Evolutionary conservation across 1,140 invertebrate genomes (phyloP).

Genomic region (Hyphantria cunea): DNA sequence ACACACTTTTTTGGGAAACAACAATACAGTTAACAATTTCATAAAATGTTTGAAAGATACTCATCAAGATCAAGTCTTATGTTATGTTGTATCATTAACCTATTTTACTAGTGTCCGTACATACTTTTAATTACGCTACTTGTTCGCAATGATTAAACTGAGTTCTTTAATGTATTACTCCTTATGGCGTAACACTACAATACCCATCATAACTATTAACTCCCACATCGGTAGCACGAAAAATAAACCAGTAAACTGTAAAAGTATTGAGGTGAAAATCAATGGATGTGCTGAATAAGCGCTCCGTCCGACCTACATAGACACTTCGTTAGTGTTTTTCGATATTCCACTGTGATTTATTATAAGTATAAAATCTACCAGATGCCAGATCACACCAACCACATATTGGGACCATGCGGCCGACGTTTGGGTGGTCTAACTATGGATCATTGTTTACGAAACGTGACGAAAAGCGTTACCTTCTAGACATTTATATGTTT

Average conservation of each 20-base stretch:
- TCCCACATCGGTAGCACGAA: conserved; percentile 28
- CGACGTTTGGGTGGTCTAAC: conserved; percentile 53
- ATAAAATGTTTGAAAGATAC: too few species aligned
- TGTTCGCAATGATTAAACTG: too few species aligned
- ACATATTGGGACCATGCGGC: conserved; percentile 45
- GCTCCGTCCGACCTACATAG: conserved; percentile 46
- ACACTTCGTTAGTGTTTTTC: conserved; percentile 61
- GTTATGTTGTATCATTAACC: too few species aligned
- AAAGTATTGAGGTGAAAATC: conserved; percentile 37
- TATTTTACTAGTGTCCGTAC: too few species aligned
- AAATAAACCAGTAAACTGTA: conserved; percentile 30
- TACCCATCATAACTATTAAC: conserved; percentile 11
- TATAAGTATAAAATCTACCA: conserved; percentile 60
- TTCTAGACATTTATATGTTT: conserved; percentile 26
- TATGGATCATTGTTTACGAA: conserved; percentile 44
- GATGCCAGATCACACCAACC: conserved; percentile 54
- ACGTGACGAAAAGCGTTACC: conserved; percentile 34
- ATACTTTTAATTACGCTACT: too few species aligned
- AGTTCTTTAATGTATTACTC: too few species aligned
- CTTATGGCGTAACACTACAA: too few species aligned
- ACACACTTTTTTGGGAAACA: too few species aligned
- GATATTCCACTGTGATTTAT: conserved; percentile 64
- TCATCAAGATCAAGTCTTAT: too few species aligned
- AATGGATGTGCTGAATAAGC: conserved; percentile 25
- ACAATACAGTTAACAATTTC: too few species aligned